Conservation (phyloP, 1,140 invertebrate genomes). For the Plectrocnemia conspersa region DNA sequence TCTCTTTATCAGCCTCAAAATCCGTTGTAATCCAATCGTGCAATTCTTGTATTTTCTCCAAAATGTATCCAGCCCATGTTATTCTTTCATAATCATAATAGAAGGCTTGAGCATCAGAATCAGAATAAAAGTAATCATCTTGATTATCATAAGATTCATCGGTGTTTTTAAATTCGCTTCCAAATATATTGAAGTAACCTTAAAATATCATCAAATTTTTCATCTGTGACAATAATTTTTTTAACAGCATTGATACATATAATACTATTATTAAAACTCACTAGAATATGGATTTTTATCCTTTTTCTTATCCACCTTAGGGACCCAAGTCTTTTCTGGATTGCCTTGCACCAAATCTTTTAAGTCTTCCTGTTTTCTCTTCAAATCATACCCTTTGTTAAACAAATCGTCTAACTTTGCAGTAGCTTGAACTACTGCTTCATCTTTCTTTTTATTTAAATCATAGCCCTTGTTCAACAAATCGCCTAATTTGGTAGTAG, state of each 20-base stretch:
- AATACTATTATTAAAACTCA: too few relatives aligned
- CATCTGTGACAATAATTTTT: too few relatives aligned
- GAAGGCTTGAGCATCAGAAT: slow-evolving; percentile 23
- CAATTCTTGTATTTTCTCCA: slow-evolving; percentile 49
- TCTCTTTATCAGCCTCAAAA: slow-evolving; percentile 38
- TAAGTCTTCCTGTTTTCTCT: too few relatives aligned
- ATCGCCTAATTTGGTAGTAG: slow-evolving; percentile 5
- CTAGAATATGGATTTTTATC: too few relatives aligned
- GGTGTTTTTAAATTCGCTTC: not conserved
- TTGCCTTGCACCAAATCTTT: too few relatives aligned
- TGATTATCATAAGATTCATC: slow-evolving; percentile 19
- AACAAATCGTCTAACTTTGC: slow-evolving; percentile 9
- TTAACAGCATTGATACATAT: too few relatives aligned
- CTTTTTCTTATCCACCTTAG: too few relatives aligned
- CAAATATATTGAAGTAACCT: not conserved
- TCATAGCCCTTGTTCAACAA: slow-evolving; percentile 7
- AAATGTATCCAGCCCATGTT: slow-evolving; percentile 24
- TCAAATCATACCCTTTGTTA: too few relatives aligned
- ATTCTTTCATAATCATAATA: slow-evolving; percentile 27
- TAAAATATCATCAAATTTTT: slow-evolving; percentile 12
- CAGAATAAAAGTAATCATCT: slow-evolving; percentile 31
- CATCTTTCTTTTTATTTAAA: too few relatives aligned
- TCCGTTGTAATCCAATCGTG: slow-evolving; percentile 50
- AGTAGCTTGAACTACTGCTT: not conserved
- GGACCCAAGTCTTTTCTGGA: too few relatives aligned